These are phyloP conservation scores for Indicator maculatus DNA, from an alignment of 2,113 vertebrate genomes.

Conservation along the genomic window DNA sequence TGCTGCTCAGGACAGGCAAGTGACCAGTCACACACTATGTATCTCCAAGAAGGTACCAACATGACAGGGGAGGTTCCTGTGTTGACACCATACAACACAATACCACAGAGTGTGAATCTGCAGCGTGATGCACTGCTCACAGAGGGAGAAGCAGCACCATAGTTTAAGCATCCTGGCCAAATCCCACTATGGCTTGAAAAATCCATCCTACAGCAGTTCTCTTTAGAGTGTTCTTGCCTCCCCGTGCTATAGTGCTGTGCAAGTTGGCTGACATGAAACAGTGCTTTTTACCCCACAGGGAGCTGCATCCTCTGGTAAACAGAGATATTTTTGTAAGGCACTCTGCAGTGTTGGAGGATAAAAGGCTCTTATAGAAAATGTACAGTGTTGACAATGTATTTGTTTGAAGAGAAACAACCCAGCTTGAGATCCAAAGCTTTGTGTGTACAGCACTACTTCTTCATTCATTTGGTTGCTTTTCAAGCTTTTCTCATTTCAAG, in stretches of 20 bases:
- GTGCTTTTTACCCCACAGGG: not conserved
- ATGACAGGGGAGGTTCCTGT: not conserved
- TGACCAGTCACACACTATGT: not conserved
- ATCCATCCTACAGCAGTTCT: not conserved
- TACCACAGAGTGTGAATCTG: not conserved
- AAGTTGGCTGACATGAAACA: slow-evolving; percentile 22
- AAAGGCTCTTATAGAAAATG: slow-evolving; percentile 48
- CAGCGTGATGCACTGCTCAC: not conserved
- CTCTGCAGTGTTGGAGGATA: not conserved
- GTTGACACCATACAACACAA: not conserved
- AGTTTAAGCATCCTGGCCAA: not conserved
- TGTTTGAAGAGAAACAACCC: slow-evolving; percentile 42
- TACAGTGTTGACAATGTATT: slow-evolving; percentile 41
- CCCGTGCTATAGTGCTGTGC: not conserved
- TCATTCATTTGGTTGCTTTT: slow-evolving; percentile 50
- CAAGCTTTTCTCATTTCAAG: slow-evolving; percentile 48
- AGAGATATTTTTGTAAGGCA: not conserved
- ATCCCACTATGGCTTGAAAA: not conserved
- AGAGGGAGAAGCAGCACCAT: not conserved
- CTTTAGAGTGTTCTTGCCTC: not conserved
- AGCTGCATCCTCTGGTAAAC: slow-evolving; percentile 8
- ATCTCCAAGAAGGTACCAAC: not conserved
- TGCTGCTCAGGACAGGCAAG: not conserved
- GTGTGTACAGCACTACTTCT: slow-evolving; percentile 25
- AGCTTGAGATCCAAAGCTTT: slow-evolving; percentile 37